Evolutionary conservation across 2,888 invertebrate species (phyloP).

Genomic region (Synergus japonicus): DNA sequence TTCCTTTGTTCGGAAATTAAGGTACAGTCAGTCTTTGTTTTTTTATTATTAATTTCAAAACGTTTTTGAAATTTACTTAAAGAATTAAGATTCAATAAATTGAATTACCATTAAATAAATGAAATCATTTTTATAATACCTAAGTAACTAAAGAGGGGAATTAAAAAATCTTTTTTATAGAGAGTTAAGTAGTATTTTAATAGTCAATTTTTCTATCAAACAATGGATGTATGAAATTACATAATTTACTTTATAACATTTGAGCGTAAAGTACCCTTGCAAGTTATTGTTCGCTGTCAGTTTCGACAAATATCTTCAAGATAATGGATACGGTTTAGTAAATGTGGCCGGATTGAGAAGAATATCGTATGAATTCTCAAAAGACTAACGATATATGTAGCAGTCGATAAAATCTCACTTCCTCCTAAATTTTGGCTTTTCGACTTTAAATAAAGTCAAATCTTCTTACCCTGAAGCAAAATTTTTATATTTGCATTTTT

Average conservation of each 20-base stretch:
- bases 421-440: background rate
- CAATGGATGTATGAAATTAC: slow-evolving; percentile 68
- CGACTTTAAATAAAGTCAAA: background rate
- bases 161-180: slow-evolving; percentile 17
- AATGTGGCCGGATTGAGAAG: slow-evolving; percentile 67
- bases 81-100: slow-evolving; percentile 36
- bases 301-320: slow-evolving; percentile 39
- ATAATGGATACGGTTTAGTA: slow-evolving; percentile 51
- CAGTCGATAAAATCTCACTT: background rate
- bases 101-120: slow-evolving; percentile 30
- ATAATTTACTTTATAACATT: slow-evolving; percentile 63
- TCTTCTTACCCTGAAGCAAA: slow-evolving; percentile 6
- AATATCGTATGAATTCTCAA: slow-evolving; percentile 59
- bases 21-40: background rate
- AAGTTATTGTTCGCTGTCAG: slow-evolving; percentile 43
- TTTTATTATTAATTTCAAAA: background rate
- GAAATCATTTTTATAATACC: background rate
- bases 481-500: background rate
- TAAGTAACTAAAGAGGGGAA: background rate
- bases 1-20: background rate
- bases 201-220: slow-evolving; percentile 63
- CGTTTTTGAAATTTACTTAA: background rate
- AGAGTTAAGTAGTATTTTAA: slow-evolving; percentile 45
- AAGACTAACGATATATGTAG: background rate
- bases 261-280: slow-evolving; percentile 65